Base-by-base conservation (phyloP, 2,113 vertebrate species). In the Chitala chitala region DNA sequence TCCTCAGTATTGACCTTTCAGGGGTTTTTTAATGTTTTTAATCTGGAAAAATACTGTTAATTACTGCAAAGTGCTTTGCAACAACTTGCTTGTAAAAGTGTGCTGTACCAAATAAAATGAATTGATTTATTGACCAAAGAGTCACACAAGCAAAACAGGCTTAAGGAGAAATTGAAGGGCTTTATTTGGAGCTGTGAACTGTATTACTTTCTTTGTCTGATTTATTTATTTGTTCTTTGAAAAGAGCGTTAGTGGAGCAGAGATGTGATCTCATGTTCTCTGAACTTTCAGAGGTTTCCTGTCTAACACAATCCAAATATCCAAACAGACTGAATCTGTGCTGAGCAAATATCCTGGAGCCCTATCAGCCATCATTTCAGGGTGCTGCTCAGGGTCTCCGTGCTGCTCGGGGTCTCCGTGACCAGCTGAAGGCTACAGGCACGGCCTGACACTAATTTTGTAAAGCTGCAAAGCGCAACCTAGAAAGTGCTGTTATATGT, bases 211-310 rank as follows among this genome's bases (percentile, higher is more conserved):
- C 31, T 17, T 26, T 29, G 26, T 12, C 46, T 44, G 46, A 68
- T 12, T 24, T 68, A 38, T 44, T 68, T 48, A 24, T 26, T 42
- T 68, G 64, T 3, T n/a, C 17, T n/a, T 33, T 63, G 33, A 63
- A n/a, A 38, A 38, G 42, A 46, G 64, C 26, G 22, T 17, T 44
- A 22, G 36, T 33, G 38, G 63, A 10, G 36, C 63, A 65, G 46
- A 68, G n/a, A 5, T 68, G 42, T 68, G 64, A 46, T 46, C 46
- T 68, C 42, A 68, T 46, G 42, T 26, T 68, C 64, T 48, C n/a
- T 10, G 12, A 51, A 20, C 2, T 51, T 2, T 24, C 42, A 46
- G 42, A 22, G 40, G 6, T 42, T 26, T 10, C 20, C 46, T 22
- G 22, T 46, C 15, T 13, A 8, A 26, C 40, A 26, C 40, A 26